Evolutionary conservation across 1,140 invertebrate genomes (phyloP).

Genomic region (Anoplolepis gracilipes): DNA sequence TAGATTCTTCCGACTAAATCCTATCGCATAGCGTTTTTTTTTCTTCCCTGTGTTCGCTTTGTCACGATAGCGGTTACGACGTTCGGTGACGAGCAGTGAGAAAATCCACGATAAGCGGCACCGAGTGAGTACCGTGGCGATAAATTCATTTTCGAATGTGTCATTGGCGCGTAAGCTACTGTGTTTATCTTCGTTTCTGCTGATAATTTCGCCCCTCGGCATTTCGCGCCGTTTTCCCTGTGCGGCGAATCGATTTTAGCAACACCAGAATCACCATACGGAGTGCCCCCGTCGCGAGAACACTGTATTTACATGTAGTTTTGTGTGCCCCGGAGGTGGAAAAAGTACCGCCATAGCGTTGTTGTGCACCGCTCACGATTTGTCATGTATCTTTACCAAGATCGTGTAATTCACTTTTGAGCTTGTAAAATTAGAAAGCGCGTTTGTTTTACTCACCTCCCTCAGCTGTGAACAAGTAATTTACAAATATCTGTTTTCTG

Average conservation of each 20-base stretch:
- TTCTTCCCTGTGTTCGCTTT: background rate
- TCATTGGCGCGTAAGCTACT: slow-evolving; percentile 60
- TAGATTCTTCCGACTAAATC: slow-evolving; percentile 18
- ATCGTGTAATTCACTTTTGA: background rate
- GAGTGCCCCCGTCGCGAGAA: background rate
- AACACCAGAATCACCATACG: background rate
- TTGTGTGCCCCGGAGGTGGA: background rate
- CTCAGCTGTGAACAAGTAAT: background rate
- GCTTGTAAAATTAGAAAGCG: too few species aligned
- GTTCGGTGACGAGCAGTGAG: background rate
- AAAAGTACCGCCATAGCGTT: slow-evolving; percentile 37
- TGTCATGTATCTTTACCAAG: too few species aligned
- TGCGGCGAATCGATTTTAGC: background rate
- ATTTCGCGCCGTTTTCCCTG: too few species aligned
- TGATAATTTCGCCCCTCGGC: background rate
- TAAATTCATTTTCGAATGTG: slow-evolving; percentile 23
- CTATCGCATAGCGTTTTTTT: background rate
- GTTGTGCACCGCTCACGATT: background rate
- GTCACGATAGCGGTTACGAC: background rate
- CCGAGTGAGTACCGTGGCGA: slow-evolving; percentile 46
- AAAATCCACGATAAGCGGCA: background rate
- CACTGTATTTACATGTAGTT: background rate
- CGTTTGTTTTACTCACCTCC: background rate
- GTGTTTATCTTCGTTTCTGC: slow-evolving; percentile 11
- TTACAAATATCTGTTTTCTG: background rate